phyloP scores from a whole-genome alignment of 2,888 invertebrate species.

The Poecilobothrus nobilitatus region DNA sequence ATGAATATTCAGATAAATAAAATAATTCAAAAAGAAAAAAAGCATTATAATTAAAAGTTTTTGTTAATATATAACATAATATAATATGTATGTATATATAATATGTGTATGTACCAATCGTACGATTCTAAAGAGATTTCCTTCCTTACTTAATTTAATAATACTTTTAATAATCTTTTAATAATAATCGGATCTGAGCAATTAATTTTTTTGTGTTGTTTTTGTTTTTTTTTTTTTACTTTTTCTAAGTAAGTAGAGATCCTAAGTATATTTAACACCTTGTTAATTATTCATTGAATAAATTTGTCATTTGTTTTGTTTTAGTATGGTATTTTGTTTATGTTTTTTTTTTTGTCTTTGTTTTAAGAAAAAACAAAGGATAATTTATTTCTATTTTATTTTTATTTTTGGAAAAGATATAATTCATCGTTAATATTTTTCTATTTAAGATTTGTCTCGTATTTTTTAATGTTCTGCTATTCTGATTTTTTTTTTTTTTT shows the following conservation, averaged over 20 bases:
- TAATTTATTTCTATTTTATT: too few species aligned
- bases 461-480: background rate
- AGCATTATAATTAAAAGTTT: too few species aligned
- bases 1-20: too few species aligned
- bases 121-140: too few species aligned
- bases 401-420: background rate
- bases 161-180: slow-evolving; percentile 6
- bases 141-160: background rate
- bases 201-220: background rate
- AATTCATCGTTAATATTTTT: background rate
- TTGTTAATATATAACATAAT: too few species aligned
- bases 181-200: background rate
- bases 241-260: background rate
- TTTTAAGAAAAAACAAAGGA: too few species aligned
- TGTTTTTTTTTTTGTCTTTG: background rate
- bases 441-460: background rate
- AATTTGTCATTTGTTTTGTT: background rate
- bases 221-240: too few species aligned
- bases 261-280: background rate
- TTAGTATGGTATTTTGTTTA: background rate
- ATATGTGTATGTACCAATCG: too few species aligned
- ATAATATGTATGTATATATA: too few species aligned
- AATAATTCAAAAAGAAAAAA: too few species aligned
- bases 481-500: background rate
- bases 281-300: slow-evolving; percentile 6